Conservation (phyloP, 2,888 invertebrate species). For the Prosopocoilus inquinatus region DNA sequence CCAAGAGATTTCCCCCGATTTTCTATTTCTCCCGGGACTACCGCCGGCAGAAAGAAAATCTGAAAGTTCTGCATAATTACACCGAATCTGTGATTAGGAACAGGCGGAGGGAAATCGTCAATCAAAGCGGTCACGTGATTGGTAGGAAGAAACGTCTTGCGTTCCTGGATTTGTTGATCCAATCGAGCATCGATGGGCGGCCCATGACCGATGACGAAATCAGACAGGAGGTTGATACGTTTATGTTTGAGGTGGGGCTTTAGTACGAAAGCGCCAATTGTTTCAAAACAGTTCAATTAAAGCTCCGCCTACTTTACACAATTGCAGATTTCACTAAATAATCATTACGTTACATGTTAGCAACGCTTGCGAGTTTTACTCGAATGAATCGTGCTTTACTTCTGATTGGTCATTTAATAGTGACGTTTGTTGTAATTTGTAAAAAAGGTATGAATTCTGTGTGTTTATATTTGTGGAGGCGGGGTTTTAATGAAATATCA, state of each 20-base stretch:
- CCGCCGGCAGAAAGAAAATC: slow-evolving; percentile 53
- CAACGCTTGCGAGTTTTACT: too few species aligned
- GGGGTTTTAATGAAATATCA: too few species aligned
- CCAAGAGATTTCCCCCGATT: slow-evolving; percentile 52
- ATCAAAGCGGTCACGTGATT: neutral
- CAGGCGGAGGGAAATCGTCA: slow-evolving; percentile 36
- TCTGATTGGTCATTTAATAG: too few species aligned
- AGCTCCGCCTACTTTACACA: too few species aligned
- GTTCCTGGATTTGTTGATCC: slow-evolving; percentile 25
- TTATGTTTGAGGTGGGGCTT: slow-evolving; percentile 25
- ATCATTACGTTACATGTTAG: too few species aligned
- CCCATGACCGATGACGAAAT: slow-evolving; percentile 63
- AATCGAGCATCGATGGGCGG: slow-evolving; percentile 39
- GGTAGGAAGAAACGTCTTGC: slow-evolving; percentile 19
- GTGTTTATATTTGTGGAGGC: too few species aligned
- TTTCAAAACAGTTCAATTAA: too few species aligned
- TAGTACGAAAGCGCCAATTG: slow-evolving; percentile 51
- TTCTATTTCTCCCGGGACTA: slow-evolving; percentile 58
- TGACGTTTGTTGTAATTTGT: too few species aligned
- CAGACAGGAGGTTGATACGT: slow-evolving; percentile 25
- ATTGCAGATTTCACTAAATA: too few species aligned
- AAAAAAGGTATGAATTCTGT: too few species aligned
- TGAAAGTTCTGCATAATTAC: slow-evolving; percentile 55
- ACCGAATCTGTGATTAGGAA: slow-evolving; percentile 58
- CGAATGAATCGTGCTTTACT: too few species aligned